These are phyloP conservation scores for Anser cygnoides DNA, from an alignment of 2,113 vertebrate genomes.

Conservation along the genomic window DNA sequence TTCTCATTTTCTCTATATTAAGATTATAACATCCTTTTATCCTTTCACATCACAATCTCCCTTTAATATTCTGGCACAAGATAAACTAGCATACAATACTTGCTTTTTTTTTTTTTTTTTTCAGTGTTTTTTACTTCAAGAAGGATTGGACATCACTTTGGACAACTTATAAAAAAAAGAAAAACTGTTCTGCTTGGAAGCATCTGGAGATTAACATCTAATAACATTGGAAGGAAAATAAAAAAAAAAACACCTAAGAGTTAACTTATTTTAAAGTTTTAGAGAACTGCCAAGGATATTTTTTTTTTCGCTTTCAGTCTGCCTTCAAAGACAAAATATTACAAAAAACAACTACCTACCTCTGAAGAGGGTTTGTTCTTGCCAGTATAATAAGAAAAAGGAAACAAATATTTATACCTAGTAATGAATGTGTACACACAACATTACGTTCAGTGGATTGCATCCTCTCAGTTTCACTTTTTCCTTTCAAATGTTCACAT, in stretches of 20 bases:
- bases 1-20: not conserved
- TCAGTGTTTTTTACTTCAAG: not conserved
- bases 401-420: not conserved
- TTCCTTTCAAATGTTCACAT: not conserved
- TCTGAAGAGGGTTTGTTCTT: not conserved
- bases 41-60: not conserved
- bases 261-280: not conserved
- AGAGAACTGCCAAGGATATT: not conserved
- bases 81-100: not conserved
- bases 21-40: not conserved
- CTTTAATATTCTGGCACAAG: not conserved
- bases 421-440: not conserved
- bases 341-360: not conserved
- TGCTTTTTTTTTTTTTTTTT: not conserved
- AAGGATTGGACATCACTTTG: not conserved
- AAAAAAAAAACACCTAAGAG: not conserved
- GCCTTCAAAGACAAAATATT: not conserved
- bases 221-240: not conserved
- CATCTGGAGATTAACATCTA: not conserved
- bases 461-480: not conserved
- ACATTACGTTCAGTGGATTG: not conserved
- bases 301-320: not conserved
- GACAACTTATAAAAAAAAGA: not conserved
- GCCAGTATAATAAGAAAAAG: not conserved
- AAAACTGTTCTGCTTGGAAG: not conserved